Evolutionary conservation across 2,113 vertebrate species (phyloP), one percentile per base, ranked within the genome.

Genomic region (Odontesthes bonariensis): DNA sequence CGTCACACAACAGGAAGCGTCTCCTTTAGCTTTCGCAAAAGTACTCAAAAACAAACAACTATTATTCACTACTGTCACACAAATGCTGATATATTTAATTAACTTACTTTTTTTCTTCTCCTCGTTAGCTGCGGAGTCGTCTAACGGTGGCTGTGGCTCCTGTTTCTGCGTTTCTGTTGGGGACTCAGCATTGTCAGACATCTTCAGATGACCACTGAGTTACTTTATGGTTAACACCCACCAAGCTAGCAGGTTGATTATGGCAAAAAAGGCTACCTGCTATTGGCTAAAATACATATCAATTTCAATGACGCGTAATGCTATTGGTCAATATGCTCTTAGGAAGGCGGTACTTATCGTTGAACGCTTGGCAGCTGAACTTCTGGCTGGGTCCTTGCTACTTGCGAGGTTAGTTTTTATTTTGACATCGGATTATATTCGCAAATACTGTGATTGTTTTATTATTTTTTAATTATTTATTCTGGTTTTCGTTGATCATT

Each of bases 61-160:
- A 22, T 19, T 64, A 13, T 0, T 33, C n/a, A 0, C 6, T 47
- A 14, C 10, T n/a, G 3, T 2, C 23, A 20, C 1, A 6, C 0
- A 23, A 0, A 40, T 8, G 35, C 65, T 7, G 1, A 44, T 22
- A 5, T 2, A 14, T 52, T 5, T 19, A 1, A 1, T 6, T 6
- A 13, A n/a, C 87, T 68, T 88, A 95, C 94, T 95, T 85, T 95
- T 95, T 75, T 95, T 95, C 89, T 94, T 95, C 8, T 94, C 93
- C 1, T 94, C 94, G 8, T 69, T 82, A 20, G 71, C 69, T 42
- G 77, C 22, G 4, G 89, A 52, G 4, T 93, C 90, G 11, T 92
- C 92, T 2, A 90, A 19, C 9, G 84, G 76, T 23, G 84, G 73
- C 19, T 92, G 92, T 14, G 82, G 16, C 44, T 95, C 92, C 13